Conservation (phyloP, 2,888 invertebrate genomes). For the Lochmaea crataegi region DNA sequence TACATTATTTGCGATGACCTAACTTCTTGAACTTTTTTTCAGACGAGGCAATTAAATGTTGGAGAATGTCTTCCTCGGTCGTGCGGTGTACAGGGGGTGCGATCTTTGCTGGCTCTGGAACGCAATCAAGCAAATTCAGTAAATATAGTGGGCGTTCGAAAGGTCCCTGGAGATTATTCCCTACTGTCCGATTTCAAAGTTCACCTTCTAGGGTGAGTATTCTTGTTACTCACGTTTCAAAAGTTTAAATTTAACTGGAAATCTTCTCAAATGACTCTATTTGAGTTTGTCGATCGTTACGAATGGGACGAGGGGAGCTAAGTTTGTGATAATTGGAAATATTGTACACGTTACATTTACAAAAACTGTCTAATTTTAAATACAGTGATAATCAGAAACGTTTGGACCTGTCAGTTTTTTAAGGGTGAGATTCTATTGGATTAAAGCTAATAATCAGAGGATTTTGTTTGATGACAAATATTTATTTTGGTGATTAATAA, state of each 20-base stretch:
- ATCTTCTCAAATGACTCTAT: not conserved
- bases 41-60: constrained; percentile 77
- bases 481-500: no score
- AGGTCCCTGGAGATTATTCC: constrained; percentile 77
- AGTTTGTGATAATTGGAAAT: not conserved
- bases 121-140: constrained; percentile 62
- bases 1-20: not conserved
- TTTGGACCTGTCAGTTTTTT: no score
- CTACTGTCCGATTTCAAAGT: constrained; percentile 74
- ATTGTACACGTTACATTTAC: no score
- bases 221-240: not conserved
- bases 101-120: constrained; percentile 61
- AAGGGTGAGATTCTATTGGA: no score
- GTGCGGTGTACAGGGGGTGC: constrained; percentile 71
- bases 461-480: no score
- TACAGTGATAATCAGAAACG: no score
- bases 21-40: constrained; percentile 47
- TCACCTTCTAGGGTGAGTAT: constrained; percentile 74
- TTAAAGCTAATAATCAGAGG: no score
- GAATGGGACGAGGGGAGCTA: not conserved
- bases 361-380: no score
- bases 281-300: not conserved
- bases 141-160: constrained; percentile 71
- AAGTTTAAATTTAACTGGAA: not conserved
- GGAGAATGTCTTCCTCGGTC: constrained; percentile 81